Percentiles rank a stretch among this genome's conserved stretches.
Conservation (phyloP, 2,888 invertebrate genomes). For the Ischnus inquisitorius region DNA sequence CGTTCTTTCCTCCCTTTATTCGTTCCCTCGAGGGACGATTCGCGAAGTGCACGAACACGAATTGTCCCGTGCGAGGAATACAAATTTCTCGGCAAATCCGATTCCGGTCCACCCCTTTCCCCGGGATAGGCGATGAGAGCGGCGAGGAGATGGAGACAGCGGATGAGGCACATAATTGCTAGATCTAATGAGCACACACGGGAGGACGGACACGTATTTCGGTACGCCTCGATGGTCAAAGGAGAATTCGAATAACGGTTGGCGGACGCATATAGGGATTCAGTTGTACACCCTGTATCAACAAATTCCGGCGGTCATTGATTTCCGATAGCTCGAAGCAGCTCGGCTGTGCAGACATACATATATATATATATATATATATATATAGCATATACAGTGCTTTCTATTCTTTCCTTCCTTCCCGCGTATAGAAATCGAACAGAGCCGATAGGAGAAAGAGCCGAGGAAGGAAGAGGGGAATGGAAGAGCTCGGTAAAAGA, state of each 20-base stretch:
- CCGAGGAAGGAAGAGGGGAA: background rate
- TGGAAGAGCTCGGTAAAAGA: slow-evolving; percentile 48
- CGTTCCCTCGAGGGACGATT: slow-evolving; percentile 24
- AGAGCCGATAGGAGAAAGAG: background rate
- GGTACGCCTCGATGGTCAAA: slow-evolving; percentile 57
- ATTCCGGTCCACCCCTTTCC: slow-evolving; percentile 16
- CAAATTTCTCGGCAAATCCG: slow-evolving; percentile 49
- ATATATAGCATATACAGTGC: slow-evolving; percentile 10
- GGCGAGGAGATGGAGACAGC: background rate
- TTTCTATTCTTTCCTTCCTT: slow-evolving; percentile 51
- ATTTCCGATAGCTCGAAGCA: slow-evolving; percentile 59
- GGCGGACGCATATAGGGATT: background rate
- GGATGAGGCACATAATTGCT: slow-evolving; percentile 59
- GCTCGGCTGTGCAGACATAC: background rate
- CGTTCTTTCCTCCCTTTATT: background rate
- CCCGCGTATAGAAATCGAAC: slow-evolving; percentile 51
- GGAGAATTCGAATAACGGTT: slow-evolving; percentile 57
- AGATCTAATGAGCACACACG: slow-evolving; percentile 61
- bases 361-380: slow-evolving; percentile 26
- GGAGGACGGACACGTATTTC: slow-evolving; percentile 38
- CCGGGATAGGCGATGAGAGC: slow-evolving; percentile 17
- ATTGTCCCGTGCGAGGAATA: slow-evolving; percentile 30
- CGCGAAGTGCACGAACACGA: background rate
- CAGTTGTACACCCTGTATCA: slow-evolving; percentile 52
- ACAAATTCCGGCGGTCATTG: slow-evolving; percentile 64